A percentile compares a stretch with the other conserved stretches of the same genome.
phyloP scores from a whole-genome alignment of 1,140 invertebrate genomes.

The Kradibia gibbosae region DNA sequence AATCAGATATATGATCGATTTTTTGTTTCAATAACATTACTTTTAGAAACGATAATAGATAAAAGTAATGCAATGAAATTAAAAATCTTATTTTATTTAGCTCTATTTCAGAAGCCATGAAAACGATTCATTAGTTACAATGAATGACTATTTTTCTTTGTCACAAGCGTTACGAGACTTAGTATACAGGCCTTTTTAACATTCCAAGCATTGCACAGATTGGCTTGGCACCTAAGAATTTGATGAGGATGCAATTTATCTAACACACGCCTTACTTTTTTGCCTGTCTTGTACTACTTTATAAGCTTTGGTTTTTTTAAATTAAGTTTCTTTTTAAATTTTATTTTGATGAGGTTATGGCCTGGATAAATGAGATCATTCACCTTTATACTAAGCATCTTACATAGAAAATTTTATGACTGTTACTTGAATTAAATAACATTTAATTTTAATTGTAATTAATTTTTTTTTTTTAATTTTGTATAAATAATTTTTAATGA shows the following conservation, averaged over 20 bases:
- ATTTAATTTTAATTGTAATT: neutral
- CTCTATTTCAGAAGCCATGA: neutral
- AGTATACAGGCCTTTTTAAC: neutral
- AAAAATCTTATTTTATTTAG: neutral
- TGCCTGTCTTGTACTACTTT: neutral
- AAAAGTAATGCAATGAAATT: neutral
- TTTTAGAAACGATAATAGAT: too few species aligned
- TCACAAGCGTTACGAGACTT: neutral
- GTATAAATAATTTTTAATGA: too few species aligned
- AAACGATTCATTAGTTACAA: constrained; percentile 4
- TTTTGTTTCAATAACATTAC: constrained; percentile 28
- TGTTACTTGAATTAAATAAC: neutral
- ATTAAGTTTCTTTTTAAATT: neutral
- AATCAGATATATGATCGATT: neutral
- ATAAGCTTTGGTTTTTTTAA: neutral
- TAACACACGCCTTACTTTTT: neutral
- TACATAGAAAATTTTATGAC: neutral
- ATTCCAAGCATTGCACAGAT: neutral
- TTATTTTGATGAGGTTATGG: neutral
- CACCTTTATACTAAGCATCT: neutral
- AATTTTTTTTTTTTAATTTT: neutral
- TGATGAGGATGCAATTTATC: constrained; percentile 14
- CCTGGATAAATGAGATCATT: constrained; percentile 31
- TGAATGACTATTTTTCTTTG: neutral
- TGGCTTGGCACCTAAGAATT: constrained; percentile 24